A percentile compares a stretch with the other conserved stretches of the same genome.
These are phyloP conservation scores for Zophobas morio DNA, from an alignment of 1,140 invertebrate genomes.

Conservation along the genomic window DNA sequence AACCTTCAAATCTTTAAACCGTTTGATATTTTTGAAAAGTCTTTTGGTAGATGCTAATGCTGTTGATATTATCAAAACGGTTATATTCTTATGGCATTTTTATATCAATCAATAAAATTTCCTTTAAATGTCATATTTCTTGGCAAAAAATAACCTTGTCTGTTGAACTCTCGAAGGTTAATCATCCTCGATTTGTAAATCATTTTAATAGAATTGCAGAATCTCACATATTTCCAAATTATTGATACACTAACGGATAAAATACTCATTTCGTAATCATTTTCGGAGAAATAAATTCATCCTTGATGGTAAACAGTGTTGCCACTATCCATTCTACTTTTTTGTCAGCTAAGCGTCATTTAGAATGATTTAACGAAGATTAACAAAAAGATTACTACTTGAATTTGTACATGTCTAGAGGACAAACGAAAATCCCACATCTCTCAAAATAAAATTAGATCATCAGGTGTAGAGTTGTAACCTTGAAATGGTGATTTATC, in stretches of 20 bases:
- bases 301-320: constrained; percentile 5
- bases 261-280: constrained; percentile 3
- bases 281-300: constrained; percentile 2
- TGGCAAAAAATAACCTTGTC: constrained; percentile 18
- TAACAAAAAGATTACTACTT: no score
- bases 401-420: neutral
- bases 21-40: no score
- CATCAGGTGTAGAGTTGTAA: constrained; percentile 6
- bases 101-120: constrained; percentile 4
- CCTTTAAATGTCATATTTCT: constrained; percentile 14
- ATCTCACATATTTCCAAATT: neutral
- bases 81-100: no score
- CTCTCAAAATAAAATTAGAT: constrained; percentile 8
- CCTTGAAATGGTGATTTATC: constrained; percentile 31
- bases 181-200: constrained; percentile 9
- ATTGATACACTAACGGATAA: constrained; percentile 15
- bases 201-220: constrained; percentile 3
- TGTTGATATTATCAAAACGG: no score
- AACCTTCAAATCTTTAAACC: no score
- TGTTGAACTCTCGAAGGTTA: constrained; percentile 17
- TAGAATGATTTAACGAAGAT: no score
- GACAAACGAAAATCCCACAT: neutral
- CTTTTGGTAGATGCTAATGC: no score
- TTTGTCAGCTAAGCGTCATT: neutral
- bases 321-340: neutral